Base-by-base conservation (phyloP, 2,888 invertebrate species). In the Dioctria linearis region DNA sequence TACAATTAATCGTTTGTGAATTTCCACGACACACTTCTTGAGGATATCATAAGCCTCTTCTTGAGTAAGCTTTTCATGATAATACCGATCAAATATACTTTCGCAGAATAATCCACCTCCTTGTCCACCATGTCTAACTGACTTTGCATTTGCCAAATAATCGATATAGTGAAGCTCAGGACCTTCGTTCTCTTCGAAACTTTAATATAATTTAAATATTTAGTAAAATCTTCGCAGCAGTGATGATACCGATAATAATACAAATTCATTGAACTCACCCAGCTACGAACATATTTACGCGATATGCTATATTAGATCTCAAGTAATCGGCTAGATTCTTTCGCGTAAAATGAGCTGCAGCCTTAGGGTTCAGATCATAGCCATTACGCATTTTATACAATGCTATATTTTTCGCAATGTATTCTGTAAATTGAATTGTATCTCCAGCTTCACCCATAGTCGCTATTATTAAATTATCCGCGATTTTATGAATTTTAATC, bases 361-460 rank as follows among this genome's bases (percentile, higher is more conserved):
- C 95, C 84, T 93, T 92, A 0, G 99, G 97, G 9, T 96, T 95
- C 80, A 99, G 89, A 88, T 99, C 98, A 88, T 99, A 99, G 3
- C 97, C 97, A 89, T 99, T 98, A 83, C 98, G 93, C 96, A 99
- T 98, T 91, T 98, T 98, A 88, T 99, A 99, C 54, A 99, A 90
- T 85, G 98, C 98, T 85, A 99, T 95, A 88, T 99, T 99, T 89
- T 99, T 99, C 3, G 95, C 94, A 85, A 99, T 98, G 87, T 97
- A 99, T 87, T 99, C 99, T 2, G 98, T 96, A 90, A 99, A 99
- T 87, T 99, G 98, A 65, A 94, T 95, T 0, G 98, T 96, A 87
- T 99, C 99, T 1, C 99, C 99, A n/a, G 95, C 92, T 88, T 99
- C 98, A 4, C 99, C 99, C 84, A 94, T 93, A 43, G 97, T 94